Evolutionary conservation across 1,140 invertebrate species (phyloP).

Genomic region (Drosophila lini): DNA sequence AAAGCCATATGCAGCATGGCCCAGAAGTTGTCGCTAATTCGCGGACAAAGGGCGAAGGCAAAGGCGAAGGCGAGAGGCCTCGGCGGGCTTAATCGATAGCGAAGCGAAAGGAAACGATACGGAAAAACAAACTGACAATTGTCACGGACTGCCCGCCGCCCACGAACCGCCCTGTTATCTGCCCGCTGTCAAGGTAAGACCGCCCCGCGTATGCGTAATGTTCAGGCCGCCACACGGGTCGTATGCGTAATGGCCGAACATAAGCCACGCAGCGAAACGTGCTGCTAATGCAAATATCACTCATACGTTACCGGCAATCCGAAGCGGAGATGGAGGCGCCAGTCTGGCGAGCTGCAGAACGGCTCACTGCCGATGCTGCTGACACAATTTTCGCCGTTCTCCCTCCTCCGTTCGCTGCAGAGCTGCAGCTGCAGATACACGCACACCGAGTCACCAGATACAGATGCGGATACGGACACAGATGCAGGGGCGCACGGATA

Average conservation of each 20-base stretch:
- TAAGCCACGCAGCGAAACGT: conserved; percentile 25
- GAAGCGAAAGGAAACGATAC: conserved; percentile 25
- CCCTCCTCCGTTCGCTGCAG: conserved; percentile 35
- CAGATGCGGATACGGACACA: conserved; percentile 39
- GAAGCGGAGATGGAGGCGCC: conserved; percentile 62
- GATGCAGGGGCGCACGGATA: conserved; percentile 50
- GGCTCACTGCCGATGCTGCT: conserved; percentile 62
- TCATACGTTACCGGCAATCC: conserved; percentile 65
- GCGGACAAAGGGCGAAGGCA: conserved; percentile 39
- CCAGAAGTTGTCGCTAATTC: conserved; percentile 52
- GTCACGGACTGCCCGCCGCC: conserved; percentile 49
- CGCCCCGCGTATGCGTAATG: conserved; percentile 60
- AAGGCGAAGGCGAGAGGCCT: conserved; percentile 31
- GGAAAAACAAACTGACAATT: conserved; percentile 62
- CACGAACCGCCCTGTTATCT: conserved; percentile 28
- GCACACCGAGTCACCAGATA: conserved; percentile 35
- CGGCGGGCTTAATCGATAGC: conserved; percentile 74
- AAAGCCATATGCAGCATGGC: conserved; percentile 52
- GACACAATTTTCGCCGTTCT: conserved; percentile 67
- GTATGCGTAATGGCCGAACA: conserved; percentile 53
- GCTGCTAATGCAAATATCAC: conserved; percentile 29
- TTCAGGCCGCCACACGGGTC: conserved; percentile 14
- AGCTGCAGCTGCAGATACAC: conserved; percentile 60
- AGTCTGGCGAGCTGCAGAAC: conserved; percentile 55
- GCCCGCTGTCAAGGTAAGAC: conserved; percentile 70